Conservation (phyloP, 2,888 invertebrate species). For the Chromoteleia sp. region DNA sequence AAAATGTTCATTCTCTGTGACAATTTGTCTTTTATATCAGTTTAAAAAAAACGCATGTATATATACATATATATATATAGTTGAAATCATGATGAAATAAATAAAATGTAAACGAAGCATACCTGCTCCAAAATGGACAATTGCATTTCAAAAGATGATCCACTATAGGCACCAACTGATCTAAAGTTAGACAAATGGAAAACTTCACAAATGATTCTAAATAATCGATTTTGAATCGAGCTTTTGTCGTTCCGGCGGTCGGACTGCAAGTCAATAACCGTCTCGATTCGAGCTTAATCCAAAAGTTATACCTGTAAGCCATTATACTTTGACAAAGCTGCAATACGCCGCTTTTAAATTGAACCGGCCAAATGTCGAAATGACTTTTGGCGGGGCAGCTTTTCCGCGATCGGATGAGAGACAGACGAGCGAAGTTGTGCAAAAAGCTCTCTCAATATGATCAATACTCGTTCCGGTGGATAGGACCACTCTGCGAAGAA, state of each 20-base stretch:
- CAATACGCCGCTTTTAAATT: constrained; percentile 36
- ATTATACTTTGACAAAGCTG: constrained; percentile 47
- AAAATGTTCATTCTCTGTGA: no score
- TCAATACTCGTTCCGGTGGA: constrained; percentile 54
- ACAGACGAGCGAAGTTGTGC: constrained; percentile 27
- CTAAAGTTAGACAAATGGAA: no score
- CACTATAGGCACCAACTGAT: no score
- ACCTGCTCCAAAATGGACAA: no score
- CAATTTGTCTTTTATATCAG: no score
- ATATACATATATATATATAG: no score
- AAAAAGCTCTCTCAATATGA: constrained; percentile 55
- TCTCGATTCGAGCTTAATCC: constrained; percentile 29
- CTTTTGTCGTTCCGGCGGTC: background rate
- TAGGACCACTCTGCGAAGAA: constrained; percentile 56
- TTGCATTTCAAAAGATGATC: no score
- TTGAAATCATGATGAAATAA: no score
- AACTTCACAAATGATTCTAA: no score
- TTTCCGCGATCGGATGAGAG: constrained; percentile 31
- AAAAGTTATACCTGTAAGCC: constrained; percentile 45
- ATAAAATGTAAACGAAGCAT: no score
- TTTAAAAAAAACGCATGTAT: no score
- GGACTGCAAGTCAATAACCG: background rate
- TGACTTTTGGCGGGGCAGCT: constrained; percentile 45
- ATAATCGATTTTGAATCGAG: constrained; percentile 3
- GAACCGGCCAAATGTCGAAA: constrained; percentile 56